Base-by-base conservation (phyloP, 1,140 invertebrate species). In the Ptiloglossa arizonensis region DNA sequence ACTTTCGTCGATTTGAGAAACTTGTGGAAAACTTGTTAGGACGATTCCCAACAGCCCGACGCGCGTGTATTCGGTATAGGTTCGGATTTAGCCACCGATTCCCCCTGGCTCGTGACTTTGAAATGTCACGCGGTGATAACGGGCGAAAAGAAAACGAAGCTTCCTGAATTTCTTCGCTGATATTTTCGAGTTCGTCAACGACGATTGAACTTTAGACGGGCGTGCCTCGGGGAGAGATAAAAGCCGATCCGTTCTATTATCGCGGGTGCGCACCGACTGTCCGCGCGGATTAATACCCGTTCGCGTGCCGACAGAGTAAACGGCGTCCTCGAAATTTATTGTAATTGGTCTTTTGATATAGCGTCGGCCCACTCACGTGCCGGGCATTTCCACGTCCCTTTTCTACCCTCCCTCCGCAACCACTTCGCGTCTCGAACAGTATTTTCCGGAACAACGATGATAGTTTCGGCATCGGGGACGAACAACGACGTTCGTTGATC, bases 321-420 rank as follows among this genome's bases (percentile, higher is more conserved):
- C 82, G 82, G 74, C 82, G 73, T 82, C 76, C 82, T 76, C 76
- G 64, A 71, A 88, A 88, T 88, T 88, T 88, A 88, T 87, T 85
- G 82, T 87, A 88, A 88, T 87, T 88, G 87, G 78, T 87, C 86
- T 87, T 88, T 88, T 87, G 86, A 87, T 88, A 88, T 81, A 88
- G 70, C 77, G 66, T 50, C 78, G 67, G 57, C 71, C 75, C 63
- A 72, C 76, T 86, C 78, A 80, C 79, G 70, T 82, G 80, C 76
- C 80, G 63, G 38, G 56, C 68, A 70, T 79, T 80, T 70, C 70
- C 67, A 32, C 52, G 48, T 77, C 82, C 76, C 80, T 48, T 27
- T 41, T 1, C 67, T 13, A 17, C 44, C n/a, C 22, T 48, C 32
- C 76, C 54, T 38, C 27, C 46, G 19, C 69, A 5, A 60, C 59